These are phyloP conservation scores for Pitta sordida DNA, from an alignment of 2,113 vertebrate species.

Conservation along the genomic window DNA sequence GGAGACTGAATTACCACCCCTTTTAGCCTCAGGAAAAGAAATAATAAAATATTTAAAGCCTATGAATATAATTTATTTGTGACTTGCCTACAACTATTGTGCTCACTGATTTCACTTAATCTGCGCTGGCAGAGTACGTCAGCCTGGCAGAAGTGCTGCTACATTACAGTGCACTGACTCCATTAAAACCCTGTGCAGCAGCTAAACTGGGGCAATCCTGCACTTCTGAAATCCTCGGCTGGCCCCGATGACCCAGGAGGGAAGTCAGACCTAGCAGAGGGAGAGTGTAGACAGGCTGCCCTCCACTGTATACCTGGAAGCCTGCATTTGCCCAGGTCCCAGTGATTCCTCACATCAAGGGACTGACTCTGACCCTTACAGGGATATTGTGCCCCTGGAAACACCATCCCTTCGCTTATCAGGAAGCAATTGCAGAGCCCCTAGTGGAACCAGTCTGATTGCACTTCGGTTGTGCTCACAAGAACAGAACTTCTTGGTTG, in stretches of 20 bases:
- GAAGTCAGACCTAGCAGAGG: background rate
- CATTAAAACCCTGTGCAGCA: background rate
- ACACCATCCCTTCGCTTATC: background rate
- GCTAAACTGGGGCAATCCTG: constrained; percentile 24
- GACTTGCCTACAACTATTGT: constrained; percentile 30
- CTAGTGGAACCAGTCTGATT: background rate
- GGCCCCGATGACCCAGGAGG: constrained; percentile 11
- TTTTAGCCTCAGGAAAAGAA: background rate
- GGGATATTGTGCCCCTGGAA: background rate
- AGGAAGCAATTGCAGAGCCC: background rate
- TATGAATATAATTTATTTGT: constrained; percentile 44
- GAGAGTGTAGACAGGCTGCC: background rate
- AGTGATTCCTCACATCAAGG: accelerated
- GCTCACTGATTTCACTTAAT: constrained; percentile 43
- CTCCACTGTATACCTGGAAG: background rate
- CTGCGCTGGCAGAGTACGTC: background rate
- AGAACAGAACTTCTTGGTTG: background rate
- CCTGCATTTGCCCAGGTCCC: background rate
- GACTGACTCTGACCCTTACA: accelerated
- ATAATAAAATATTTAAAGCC: constrained; percentile 43
- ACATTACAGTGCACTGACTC: background rate
- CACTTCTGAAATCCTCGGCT: background rate
- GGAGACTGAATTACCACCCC: background rate
- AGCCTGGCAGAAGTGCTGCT: constrained; percentile 27
- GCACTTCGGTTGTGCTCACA: background rate